These are phyloP conservation scores for Hiodon alosoides DNA, from an alignment of 2,113 vertebrate species.

Conservation along the genomic window DNA sequence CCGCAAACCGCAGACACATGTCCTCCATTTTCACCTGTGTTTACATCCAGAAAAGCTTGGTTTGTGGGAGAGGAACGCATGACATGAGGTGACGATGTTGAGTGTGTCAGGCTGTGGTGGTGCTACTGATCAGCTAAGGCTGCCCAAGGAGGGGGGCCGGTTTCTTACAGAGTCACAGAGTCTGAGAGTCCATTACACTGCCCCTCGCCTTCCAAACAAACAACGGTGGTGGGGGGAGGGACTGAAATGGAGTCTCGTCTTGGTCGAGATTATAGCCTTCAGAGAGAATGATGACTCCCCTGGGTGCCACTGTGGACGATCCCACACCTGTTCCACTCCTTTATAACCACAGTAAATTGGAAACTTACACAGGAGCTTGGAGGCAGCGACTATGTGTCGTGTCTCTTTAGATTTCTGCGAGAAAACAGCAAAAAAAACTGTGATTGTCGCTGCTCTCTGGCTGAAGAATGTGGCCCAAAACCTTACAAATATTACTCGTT, in stretches of 20 bases:
- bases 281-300: conserved; percentile 1
- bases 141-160: neutral
- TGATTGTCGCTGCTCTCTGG: neutral
- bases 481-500: neutral
- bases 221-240: no score
- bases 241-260: neutral
- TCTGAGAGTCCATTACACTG: neutral
- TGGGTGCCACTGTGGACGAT: neutral
- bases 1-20: no score
- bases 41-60: no score
- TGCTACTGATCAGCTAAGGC: conserved; percentile 1
- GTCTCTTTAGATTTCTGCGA: no score
- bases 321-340: conserved; percentile 23
- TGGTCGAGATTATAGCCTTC: neutral
- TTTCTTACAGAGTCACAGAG: conserved; percentile 19
- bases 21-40: no score
- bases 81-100: neutral
- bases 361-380: neutral
- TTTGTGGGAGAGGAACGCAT: neutral
- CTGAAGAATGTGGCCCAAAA: neutral
- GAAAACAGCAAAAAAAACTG: neutral
- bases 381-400: no score
- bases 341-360: neutral
- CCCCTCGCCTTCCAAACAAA: neutral
- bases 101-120: neutral